Percentiles rank a stretch among this genome's conserved stretches.
phyloP scores from a whole-genome alignment of 2,113 vertebrate species.

The Desmodus rotundus region DNA sequence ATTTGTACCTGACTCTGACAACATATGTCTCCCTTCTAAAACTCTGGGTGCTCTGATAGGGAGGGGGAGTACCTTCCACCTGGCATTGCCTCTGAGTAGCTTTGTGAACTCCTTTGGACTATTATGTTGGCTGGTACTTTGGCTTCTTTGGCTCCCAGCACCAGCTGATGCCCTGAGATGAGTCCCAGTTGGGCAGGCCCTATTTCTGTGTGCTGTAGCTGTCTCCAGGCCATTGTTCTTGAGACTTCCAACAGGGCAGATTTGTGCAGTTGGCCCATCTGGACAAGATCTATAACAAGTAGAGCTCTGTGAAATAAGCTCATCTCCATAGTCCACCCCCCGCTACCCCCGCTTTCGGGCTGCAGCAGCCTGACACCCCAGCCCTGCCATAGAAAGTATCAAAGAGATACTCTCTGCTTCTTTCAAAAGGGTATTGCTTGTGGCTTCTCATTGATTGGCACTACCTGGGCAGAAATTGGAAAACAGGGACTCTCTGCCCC shows the following conservation, averaged over 20 bases:
- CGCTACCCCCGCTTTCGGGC: constrained; percentile 52
- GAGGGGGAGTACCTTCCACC: constrained; percentile 35
- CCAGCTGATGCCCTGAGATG: constrained; percentile 72
- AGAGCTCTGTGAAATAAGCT: constrained; percentile 73
- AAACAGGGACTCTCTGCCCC: constrained; percentile 45
- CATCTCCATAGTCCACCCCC: constrained; percentile 72
- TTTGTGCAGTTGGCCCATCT: constrained; percentile 77
- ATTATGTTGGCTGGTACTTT: constrained; percentile 72
- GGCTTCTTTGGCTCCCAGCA: constrained; percentile 66
- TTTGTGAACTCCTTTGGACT: constrained; percentile 66
- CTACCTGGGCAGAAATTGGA: constrained; percentile 66
- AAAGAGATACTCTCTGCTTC: constrained; percentile 72
- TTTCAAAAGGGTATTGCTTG: constrained; percentile 71
- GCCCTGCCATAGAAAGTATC: constrained; percentile 58
- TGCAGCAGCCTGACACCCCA: constrained; percentile 76
- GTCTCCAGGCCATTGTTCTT: constrained; percentile 75
- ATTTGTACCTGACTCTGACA: constrained; percentile 19
- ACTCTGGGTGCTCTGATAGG: background rate
- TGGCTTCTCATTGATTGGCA: constrained; percentile 62
- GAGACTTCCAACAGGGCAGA: constrained; percentile 76
- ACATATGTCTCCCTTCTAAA: background rate
- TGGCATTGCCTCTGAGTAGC: constrained; percentile 63
- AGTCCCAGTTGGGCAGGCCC: constrained; percentile 66
- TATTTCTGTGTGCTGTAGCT: constrained; percentile 70
- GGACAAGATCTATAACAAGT: constrained; percentile 75